Conservation (phyloP, 2,888 invertebrate species). For the Stegana nigrithorax region DNA sequence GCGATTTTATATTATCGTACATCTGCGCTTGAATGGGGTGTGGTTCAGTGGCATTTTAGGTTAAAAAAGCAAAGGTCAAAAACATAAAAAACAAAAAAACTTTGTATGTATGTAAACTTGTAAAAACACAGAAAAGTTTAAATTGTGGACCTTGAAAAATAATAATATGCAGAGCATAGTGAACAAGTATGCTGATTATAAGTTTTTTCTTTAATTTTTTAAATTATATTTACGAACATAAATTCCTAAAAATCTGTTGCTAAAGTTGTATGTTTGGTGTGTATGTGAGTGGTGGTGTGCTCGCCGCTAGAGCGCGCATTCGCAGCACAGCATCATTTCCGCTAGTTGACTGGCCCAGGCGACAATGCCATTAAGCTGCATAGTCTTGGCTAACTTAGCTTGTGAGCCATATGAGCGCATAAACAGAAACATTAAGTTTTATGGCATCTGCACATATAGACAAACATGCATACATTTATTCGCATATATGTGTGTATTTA, state of each 20-base stretch:
- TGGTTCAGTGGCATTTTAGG: too few species aligned
- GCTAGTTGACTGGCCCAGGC: slow-evolving; percentile 25
- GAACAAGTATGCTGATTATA: too few species aligned
- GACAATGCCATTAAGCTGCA: slow-evolving; percentile 3
- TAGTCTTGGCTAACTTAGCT: too few species aligned
- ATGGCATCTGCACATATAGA: too few species aligned
- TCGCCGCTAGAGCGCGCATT: slow-evolving; percentile 37
- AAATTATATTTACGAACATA: slow-evolving; percentile 56
- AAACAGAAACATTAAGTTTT: slow-evolving; percentile 63
- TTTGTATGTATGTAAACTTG: too few species aligned
- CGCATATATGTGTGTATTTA: slow-evolving; percentile 20
- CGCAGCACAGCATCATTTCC: slow-evolving; percentile 54
- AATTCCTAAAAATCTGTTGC: slow-evolving; percentile 57
- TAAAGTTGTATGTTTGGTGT: slow-evolving; percentile 1
- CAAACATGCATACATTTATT: too few species aligned
- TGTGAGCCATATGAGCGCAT: slow-evolving; percentile 53
- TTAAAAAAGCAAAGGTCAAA: neutral
- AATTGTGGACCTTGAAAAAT: slow-evolving; percentile 51
- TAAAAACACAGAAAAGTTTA: slow-evolving; percentile 6
- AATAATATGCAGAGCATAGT: too few species aligned
- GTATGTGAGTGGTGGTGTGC: slow-evolving; percentile 41
- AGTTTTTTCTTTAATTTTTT: neutral
- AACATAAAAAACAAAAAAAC: neutral
- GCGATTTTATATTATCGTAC: slow-evolving; percentile 89
- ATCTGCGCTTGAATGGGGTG: too few species aligned